Percentiles rank a stretch among this genome's conserved stretches.
Conservation (phyloP, 2,797 vertebrate species). For the Coccyzus lansbergi region DNA sequence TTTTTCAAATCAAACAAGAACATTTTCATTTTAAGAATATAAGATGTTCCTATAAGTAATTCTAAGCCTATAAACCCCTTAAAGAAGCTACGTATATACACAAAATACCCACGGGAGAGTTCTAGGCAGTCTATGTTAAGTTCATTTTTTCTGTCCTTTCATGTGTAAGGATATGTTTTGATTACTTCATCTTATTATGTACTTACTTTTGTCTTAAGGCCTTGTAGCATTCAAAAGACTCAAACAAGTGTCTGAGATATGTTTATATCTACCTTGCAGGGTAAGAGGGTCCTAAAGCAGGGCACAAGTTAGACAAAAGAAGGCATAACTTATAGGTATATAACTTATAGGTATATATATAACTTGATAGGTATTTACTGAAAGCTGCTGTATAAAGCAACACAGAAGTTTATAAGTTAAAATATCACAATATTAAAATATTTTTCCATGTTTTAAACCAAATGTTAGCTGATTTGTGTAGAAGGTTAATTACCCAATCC, state of each 20-base stretch:
- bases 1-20: not conserved
- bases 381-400: not conserved
- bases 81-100: not conserved
- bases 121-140: not conserved
- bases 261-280: not conserved
- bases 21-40: not conserved
- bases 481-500: not conserved
- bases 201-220: not conserved
- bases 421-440: not conserved
- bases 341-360: no score
- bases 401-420: not conserved
- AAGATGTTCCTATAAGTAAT: not conserved
- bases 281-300: not conserved
- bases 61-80: not conserved
- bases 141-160: not conserved
- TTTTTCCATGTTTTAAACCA: not conserved
- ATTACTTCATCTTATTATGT: not conserved
- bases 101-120: not conserved
- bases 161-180: not conserved
- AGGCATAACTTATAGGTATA: rapidly evolving
- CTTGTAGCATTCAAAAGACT: not conserved
- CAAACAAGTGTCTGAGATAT: not conserved
- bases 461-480: not conserved
- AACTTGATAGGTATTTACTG: not conserved
- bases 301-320: not conserved